These are phyloP conservation scores for Platycheirus albimanus DNA, from an alignment of 2,888 invertebrate genomes.

Conservation along the genomic window DNA sequence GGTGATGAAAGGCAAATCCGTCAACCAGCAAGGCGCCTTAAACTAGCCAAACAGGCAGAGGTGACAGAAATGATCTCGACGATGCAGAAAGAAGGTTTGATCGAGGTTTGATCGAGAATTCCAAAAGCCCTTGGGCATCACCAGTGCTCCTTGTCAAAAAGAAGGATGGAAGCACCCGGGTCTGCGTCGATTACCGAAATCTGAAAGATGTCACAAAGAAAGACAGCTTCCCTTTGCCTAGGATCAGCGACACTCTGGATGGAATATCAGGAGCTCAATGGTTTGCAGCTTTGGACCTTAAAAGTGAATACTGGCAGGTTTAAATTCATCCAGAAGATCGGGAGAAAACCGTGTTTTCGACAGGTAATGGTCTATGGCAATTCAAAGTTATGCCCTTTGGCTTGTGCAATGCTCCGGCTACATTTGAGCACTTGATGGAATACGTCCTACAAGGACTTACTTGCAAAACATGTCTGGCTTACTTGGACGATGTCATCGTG, in stretches of 20 bases:
- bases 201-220: slow-evolving; percentile 19
- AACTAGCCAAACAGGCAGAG: too few species aligned
- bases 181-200: slow-evolving; percentile 19
- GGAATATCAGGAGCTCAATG: slow-evolving; percentile 63
- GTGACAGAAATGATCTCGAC: too few species aligned
- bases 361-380: slow-evolving; percentile 71
- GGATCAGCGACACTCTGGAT: slow-evolving; percentile 67
- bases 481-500: slow-evolving; percentile 71
- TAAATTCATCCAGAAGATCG: slow-evolving; percentile 48
- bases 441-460: slow-evolving; percentile 33
- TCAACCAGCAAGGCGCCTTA: too few species aligned
- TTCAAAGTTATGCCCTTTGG: slow-evolving; percentile 75
- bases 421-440: slow-evolving; percentile 72
- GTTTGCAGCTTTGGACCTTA: slow-evolving; percentile 71
- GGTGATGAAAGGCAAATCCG: too few species aligned
- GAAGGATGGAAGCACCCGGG: slow-evolving; percentile 8
- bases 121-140: slow-evolving; percentile 29
- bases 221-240: slow-evolving; percentile 15
- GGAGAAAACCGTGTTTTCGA: slow-evolving; percentile 75
- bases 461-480: slow-evolving; percentile 66
- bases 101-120: too few species aligned
- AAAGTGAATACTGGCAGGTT: slow-evolving; percentile 67
- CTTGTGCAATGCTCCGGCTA: slow-evolving; percentile 61
- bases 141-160: slow-evolving; percentile 34
- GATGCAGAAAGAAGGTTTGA: too few species aligned